These are phyloP conservation scores for Harpalus rubripes DNA, from an alignment of 2,888 invertebrate genomes.

Conservation along the genomic window DNA sequence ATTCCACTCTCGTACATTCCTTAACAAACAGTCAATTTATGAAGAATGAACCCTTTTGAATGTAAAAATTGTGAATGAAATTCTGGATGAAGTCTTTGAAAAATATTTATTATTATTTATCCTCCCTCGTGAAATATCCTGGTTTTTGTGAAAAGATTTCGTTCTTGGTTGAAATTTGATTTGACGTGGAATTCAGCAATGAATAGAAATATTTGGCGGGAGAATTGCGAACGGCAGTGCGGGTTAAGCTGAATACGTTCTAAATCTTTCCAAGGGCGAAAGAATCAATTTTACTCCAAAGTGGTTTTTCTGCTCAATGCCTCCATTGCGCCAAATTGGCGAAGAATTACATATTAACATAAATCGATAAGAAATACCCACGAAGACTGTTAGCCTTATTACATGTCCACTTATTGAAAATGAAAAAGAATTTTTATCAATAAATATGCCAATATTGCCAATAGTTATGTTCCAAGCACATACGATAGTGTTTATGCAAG, in stretches of 20 bases:
- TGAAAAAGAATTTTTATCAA: not conserved
- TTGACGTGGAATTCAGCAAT: constrained; percentile 19
- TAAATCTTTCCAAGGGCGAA: constrained; percentile 30
- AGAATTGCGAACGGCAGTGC: not conserved
- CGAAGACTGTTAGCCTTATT: not conserved
- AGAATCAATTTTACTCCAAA: constrained; percentile 31
- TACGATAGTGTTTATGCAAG: no score
- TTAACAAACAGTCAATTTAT: not conserved
- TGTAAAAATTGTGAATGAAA: not conserved
- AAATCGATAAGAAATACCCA: constrained; percentile 1
- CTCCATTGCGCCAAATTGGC: constrained; percentile 16
- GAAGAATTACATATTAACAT: constrained; percentile 40
- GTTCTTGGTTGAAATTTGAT: constrained; percentile 16
- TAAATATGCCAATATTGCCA: no score
- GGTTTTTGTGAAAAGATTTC: not conserved
- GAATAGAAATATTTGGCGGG: constrained; percentile 43
- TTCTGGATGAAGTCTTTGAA: not conserved
- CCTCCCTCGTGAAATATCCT: not conserved
- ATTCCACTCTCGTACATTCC: no score
- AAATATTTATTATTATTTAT: constrained; percentile 4
- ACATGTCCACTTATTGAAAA: not conserved
- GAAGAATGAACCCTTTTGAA: not conserved
- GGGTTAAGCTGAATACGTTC: constrained; percentile 25
- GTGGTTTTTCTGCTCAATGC: constrained; percentile 23
- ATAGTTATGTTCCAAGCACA: no score